A percentile compares a stretch with the other conserved stretches of the same genome.
Conservation (phyloP, 2,888 invertebrate species). For the Nomada lathburiana region DNA sequence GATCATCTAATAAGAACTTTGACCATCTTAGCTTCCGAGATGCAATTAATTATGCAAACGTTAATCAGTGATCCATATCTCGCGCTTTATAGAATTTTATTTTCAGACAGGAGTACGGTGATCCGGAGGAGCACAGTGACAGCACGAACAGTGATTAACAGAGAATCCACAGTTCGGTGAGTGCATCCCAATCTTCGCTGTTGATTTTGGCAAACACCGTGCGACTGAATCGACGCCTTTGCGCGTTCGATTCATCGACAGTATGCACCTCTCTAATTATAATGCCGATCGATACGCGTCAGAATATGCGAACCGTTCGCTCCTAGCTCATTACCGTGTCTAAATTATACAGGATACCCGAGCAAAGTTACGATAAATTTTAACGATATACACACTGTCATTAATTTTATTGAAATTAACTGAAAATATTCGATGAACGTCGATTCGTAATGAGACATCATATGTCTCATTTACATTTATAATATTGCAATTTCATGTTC, state of each 20-base stretch:
- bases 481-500: too few relatives aligned
- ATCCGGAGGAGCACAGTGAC: too few relatives aligned
- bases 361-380: too few relatives aligned
- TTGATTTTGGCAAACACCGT: conserved; percentile 55
- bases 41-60: neutral
- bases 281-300: conserved; percentile 46
- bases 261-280: conserved; percentile 26
- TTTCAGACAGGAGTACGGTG: neutral
- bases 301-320: conserved; percentile 22
- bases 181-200: conserved; percentile 21
- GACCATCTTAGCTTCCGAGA: neutral
- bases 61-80: neutral
- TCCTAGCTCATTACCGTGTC: neutral
- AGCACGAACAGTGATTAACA: conserved; percentile 30
- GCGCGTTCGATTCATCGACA: conserved; percentile 21
- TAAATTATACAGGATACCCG: neutral
- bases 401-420: too few relatives aligned
- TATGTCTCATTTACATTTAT: too few relatives aligned
- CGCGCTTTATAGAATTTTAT: neutral
- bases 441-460: too few relatives aligned
- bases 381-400: too few relatives aligned
- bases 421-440: too few relatives aligned
- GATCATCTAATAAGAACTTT: neutral
- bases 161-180: conserved; percentile 17
- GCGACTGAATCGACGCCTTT: conserved; percentile 37